Base-by-base conservation (phyloP, 2,888 invertebrate species). In the Parnassius mnemosyne region DNA sequence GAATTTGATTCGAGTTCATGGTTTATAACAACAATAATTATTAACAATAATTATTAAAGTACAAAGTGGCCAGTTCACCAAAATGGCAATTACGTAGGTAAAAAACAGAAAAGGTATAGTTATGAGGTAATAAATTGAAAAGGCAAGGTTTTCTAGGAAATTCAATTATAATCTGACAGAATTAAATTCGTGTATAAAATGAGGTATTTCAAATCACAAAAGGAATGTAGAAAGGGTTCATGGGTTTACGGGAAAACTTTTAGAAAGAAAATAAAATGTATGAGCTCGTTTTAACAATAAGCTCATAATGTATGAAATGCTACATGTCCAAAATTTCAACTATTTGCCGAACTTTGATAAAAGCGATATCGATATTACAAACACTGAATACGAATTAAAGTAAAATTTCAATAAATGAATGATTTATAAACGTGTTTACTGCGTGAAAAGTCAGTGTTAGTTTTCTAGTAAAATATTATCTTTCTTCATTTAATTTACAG, bases 311-410 rank as follows among this genome's bases (percentile, higher is more conserved):
- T 65, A 57, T 57, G 41, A 50, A 34, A 2, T 54, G 50, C 42
- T 60, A 53, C 60, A 53, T 64, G 65, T 54, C 65, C 66, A 66
- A 68, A 71, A 68, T 68, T 69, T 68, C 69, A 69, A 68, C 69
- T 69, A 69, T 61, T 52, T 68, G 62, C 57, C 63, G 61, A 65
- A 64, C 57, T 64, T 57, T 65, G 63, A 66, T 71, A 67, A 68
- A 65, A 62, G 64, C 34, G 44, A 42, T 50, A 53, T 58, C 20
- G 63, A 58, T 54, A 54, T 54, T 16, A 46, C 43, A 44, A 54
- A 44, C 54, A 44, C 16, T 25, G 44, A 53, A 55, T 46, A 53
- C 44, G 46, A 56, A 61, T 60, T 20, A 53, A 46, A 42, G 42
- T 16, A 13, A 54, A 46, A 10, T 55, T 20, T 12, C 11, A 44